Evolutionary conservation across 2,113 vertebrate genomes (phyloP), one percentile per base, ranked within the genome.

Genomic region (Lycocorax pyrrhopterus): DNA sequence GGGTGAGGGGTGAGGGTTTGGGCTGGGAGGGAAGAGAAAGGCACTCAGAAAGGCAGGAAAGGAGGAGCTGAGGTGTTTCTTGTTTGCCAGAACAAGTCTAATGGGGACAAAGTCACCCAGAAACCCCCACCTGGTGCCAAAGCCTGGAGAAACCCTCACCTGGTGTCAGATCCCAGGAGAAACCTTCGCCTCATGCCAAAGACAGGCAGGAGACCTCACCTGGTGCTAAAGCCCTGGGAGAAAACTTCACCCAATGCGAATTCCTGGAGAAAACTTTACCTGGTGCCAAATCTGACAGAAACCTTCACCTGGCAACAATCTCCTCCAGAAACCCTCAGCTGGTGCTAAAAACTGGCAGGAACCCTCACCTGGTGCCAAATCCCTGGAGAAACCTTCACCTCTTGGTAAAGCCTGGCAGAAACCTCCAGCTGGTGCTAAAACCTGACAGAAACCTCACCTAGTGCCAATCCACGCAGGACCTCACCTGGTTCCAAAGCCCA

Each of bases 1-100:
- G 98, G 98, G 84, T 99, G 98, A 29, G 98, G 98, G 91, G 97
- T 98, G 66, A 98, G 85, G 80, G 96, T 93, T 98, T 98, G 98
- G n/a, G 95, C 96, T 93, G 84, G 37, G 12, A 75, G 44, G 87
- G 89, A 87, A 95, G 73, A 72, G 53, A 64, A 8, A 33, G 29
- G 63, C 3, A 14, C 9, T 68, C 43, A 83, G 55, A 56, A 53
- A 49, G 47, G 20, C 0, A 2, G 52, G 30, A 8, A 27, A 55
- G 39, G 39, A 55, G 43, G 20, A 80, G 33, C 0, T 4, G 43
- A 43, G 58, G 10, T 0, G 0, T 7, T 55, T 29, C 12, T 60
- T 22, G 21, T 35, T 11, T 30, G 16, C 29, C 46, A 56, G 44
- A 62, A 47, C 21, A 29, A 51, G 13, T 21, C n/a, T 25, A 12